phyloP scores from a whole-genome alignment of 23 tunicate species.

The Halocynthia aurantium region DNA sequence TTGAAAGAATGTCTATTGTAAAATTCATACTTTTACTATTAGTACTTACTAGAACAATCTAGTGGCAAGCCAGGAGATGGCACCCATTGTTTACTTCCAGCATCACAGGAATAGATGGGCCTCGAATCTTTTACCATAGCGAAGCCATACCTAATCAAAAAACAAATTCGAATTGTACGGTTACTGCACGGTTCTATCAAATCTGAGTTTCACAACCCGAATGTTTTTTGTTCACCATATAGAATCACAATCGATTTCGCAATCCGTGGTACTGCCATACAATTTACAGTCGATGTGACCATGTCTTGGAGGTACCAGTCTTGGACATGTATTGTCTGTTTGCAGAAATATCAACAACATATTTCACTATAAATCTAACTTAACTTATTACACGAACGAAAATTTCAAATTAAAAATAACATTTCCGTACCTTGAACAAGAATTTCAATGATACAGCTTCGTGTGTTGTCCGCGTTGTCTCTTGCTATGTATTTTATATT shows the following conservation, averaged over 20 bases:
- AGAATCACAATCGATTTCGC: slow-evolving; percentile 58
- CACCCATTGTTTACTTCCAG: slow-evolving; percentile 36
- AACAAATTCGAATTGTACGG: neutral
- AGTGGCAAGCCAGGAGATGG: slow-evolving; percentile 43
- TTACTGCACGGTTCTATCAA: neutral
- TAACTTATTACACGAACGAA: neutral
- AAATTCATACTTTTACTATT: too few species aligned
- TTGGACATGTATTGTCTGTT: slow-evolving; percentile 70
- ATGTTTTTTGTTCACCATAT: slow-evolving; percentile 23
- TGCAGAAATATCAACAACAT: neutral
- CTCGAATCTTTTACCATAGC: slow-evolving; percentile 41
- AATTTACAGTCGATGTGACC: slow-evolving; percentile 46
- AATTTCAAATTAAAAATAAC: neutral
- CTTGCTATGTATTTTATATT: slow-evolving; percentile 44
- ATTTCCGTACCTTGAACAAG: slow-evolving; percentile 65
- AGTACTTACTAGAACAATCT: slow-evolving; percentile 79
- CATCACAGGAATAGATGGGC: slow-evolving; percentile 39
- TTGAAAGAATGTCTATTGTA: too few species aligned
- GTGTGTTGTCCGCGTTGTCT: slow-evolving; percentile 60
- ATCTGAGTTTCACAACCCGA: too few species aligned
- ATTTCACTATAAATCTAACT: neutral
- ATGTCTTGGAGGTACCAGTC: slow-evolving; percentile 50
- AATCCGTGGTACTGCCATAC: slow-evolving; percentile 18
- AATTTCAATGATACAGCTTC: slow-evolving; percentile 68
- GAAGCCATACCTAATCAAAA: slow-evolving; percentile 64